Evolutionary conservation across 2,113 vertebrate genomes (phyloP), one percentile per base, ranked within the genome.

Genomic region (Tyrannus savana): DNA sequence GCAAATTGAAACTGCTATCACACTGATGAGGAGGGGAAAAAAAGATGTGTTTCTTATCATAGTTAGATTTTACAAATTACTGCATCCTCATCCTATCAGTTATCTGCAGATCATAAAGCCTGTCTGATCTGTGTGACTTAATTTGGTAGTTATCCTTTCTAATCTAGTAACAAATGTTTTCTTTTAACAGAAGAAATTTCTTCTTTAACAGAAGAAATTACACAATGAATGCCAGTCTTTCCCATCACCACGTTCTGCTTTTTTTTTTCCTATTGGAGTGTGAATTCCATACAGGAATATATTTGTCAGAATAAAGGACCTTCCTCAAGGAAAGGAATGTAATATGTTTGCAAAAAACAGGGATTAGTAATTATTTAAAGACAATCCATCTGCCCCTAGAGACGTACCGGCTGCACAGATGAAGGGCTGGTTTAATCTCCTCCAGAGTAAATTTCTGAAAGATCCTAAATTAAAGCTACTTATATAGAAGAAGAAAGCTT

Each of bases 101-200:
- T 87, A 94, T 60, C 90, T 95, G 44, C n/a, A 81, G 52, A 93
- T 73, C 75, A 96, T 84, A 93, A 94, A 95, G 81, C 74, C 60
- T 87, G 59, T 89, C 90, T 93, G 89, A 95, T 76, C 69, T 81
- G n/a, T 68, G 68, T 83, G 72, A 96, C 93, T 93, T 96, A 85
- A 91, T 69, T 86, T 87, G 76, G 66, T 84, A 92, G 91, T 76
- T 84, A 96, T 85, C 52, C 81, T 77, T 68, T 86, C 75, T 86
- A 92, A 97, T 92, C 80, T 92, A 67, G 73, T 97, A 86, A 87
- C 73, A 84, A 77, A 12, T 24, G 7, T 31, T 33, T 81, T 81
- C 55, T 58, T 55, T 41, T 28, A 77, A 75, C 9, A 60, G 60
- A 71, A 90, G 27, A 91, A 86, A 59, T 17, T 41, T 69, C 17